phyloP scores from a whole-genome alignment of 2,797 vertebrate genomes.

The Gallinago nigripennis region DNA sequence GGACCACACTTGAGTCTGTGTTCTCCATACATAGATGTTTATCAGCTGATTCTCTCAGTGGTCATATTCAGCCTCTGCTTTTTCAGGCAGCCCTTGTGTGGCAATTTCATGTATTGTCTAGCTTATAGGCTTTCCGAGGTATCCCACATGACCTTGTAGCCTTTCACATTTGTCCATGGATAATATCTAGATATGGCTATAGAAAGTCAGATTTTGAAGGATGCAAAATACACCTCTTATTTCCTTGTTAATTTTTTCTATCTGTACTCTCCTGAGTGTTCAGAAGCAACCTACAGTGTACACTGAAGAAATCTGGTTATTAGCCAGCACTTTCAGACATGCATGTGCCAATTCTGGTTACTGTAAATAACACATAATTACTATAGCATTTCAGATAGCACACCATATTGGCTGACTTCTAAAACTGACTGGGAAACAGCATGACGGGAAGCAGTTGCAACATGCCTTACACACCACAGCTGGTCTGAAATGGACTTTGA shows the following conservation, averaged over 20 bases:
- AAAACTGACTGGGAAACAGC: constrained; percentile 49
- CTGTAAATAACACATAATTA: constrained; percentile 62
- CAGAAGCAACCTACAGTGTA: neutral
- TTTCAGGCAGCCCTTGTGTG: neutral
- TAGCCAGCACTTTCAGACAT: constrained; percentile 45
- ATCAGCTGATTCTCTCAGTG: neutral
- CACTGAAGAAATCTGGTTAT: constrained; percentile 47
- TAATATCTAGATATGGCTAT: neutral
- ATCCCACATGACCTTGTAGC: neutral
- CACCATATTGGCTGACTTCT: constrained; percentile 56
- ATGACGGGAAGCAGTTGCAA: constrained; percentile 45
- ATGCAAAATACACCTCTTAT: neutral
- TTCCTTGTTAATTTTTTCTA: neutral
- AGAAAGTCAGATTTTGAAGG: neutral
- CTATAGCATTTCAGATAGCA: constrained; percentile 62
- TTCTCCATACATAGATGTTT: neutral
- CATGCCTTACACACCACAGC: constrained; percentile 4
- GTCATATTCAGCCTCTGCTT: neutral
- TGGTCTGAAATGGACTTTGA: neutral
- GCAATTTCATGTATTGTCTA: neutral
- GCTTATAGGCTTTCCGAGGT: neutral
- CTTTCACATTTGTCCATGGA: neutral
- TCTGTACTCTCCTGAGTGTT: neutral
- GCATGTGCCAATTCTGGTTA: constrained; percentile 56
- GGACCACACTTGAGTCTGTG: neutral